Evolutionary conservation across 2,888 invertebrate genomes (phyloP).

Genomic region (Anthophora plumipes): DNA sequence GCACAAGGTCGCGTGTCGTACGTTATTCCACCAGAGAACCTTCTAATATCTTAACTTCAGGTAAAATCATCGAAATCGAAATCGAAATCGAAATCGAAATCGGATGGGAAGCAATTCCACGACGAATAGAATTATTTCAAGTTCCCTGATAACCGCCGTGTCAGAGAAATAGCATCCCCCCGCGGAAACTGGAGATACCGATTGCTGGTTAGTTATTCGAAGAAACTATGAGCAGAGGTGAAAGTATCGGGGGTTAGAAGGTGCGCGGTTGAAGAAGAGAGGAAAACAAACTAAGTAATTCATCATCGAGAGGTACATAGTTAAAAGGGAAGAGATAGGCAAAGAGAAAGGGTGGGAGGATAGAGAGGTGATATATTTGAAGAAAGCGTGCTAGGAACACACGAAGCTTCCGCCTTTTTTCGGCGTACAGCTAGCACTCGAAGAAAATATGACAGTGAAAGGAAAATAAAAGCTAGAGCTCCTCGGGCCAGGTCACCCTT

Average conservation of each 20-base stretch:
- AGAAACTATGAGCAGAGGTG: too few species aligned
- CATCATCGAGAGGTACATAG: conserved; percentile 12
- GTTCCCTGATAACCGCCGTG: neutral
- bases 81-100: conserved; percentile 1
- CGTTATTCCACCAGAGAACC: neutral
- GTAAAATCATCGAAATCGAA: conserved; percentile 1
- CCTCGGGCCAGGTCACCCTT: conserved; percentile 48
- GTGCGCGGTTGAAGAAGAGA: neutral
- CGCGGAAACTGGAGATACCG: conserved; percentile 8
- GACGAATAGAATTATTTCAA: conserved; percentile 16
- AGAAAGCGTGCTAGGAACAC: conserved; percentile 71
- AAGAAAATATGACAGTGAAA: conserved; percentile 56
- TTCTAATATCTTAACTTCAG: neutral
- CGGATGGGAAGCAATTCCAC: neutral
- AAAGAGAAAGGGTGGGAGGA: conserved; percentile 21
- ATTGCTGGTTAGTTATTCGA: too few species aligned
- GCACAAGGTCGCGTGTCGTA: neutral
- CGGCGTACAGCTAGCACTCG: conserved; percentile 62
- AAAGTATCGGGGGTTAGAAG: too few species aligned
- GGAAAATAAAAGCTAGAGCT: conserved; percentile 71
- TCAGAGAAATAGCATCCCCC: neutral
- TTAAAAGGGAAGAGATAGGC: neutral
- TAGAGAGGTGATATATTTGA: conserved; percentile 55
- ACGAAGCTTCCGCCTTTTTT: conserved; percentile 66
- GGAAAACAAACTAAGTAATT: conserved; percentile 14